Conservation (phyloP, 2,113 vertebrate species). For the Fulica atra region DNA sequence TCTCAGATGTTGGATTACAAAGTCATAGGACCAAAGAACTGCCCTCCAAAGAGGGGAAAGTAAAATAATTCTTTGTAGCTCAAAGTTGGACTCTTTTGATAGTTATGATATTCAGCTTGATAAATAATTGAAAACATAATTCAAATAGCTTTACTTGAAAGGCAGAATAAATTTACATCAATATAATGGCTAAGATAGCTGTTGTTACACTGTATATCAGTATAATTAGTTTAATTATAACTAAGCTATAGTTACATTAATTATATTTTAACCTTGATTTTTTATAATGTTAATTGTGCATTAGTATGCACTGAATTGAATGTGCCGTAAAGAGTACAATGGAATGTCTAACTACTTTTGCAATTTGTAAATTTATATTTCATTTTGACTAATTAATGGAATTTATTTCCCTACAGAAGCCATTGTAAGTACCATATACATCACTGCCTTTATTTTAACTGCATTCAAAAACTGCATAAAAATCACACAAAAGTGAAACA, state of each 20-base stretch:
- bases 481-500: neutral
- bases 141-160: conserved; percentile 65
- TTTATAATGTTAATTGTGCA: conserved; percentile 62
- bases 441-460: conserved; percentile 1
- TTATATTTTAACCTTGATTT: conserved; percentile 72
- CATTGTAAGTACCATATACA: neutral
- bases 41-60: neutral
- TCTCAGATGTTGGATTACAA: neutral
- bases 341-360: conserved; percentile 47
- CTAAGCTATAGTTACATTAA: conserved; percentile 62
- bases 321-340: conserved; percentile 57
- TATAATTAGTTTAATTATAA: conserved; percentile 73
- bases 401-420: conserved; percentile 37
- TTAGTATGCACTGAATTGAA: conserved; percentile 56
- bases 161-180: conserved; percentile 63
- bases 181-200: conserved; percentile 41
- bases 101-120: conserved; percentile 48
- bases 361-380: conserved; percentile 52
- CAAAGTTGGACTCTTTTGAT: conserved; percentile 6
- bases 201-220: conserved; percentile 59
- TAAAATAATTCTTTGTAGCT: neutral
- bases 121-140: conserved; percentile 70
- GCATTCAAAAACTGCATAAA: neutral
- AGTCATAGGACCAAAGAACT: neutral
- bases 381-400: conserved; percentile 27